Percentiles rank a stretch among this genome's conserved stretches.
These are phyloP conservation scores for Silvanus unidentatus DNA, from an alignment of 2,888 invertebrate species.

Conservation along the genomic window DNA sequence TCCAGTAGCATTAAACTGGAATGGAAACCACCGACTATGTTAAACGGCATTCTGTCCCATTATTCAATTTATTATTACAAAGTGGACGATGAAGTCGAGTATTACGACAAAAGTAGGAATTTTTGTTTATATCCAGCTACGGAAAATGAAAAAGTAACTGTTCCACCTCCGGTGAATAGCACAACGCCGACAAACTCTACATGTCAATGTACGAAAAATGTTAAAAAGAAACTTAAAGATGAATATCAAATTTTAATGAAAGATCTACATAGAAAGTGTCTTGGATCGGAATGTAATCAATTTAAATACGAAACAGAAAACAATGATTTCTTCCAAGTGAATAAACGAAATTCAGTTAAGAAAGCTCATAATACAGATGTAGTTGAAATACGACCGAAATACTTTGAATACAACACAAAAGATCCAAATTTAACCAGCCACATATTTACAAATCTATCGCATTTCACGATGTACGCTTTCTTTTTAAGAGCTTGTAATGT, in stretches of 20 bases:
- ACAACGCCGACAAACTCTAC: conserved; percentile 7
- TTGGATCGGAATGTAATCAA: conserved; percentile 7
- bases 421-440: conserved; percentile 19
- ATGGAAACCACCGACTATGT: conserved; percentile 55
- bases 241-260: too few species aligned
- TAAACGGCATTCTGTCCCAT: conserved; percentile 38
- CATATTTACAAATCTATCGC: conserved; percentile 45
- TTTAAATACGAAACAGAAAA: conserved; percentile 10
- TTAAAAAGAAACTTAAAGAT: too few species aligned
- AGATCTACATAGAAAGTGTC: not conserved
- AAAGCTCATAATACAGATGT: not conserved
- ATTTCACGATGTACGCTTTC: conserved; percentile 56
- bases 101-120: conserved; percentile 22
- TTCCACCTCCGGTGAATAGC: conserved; percentile 12
- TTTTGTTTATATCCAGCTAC: conserved; percentile 21
- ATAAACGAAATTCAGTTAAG: not conserved
- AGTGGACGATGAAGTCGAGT: conserved; percentile 6
- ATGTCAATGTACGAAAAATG: too few species aligned
- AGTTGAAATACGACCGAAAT: not conserved
- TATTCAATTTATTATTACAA: conserved; percentile 36
- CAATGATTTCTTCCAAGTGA: too few species aligned
- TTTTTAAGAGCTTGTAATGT: conserved; percentile 57
- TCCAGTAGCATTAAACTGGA: conserved; percentile 44
- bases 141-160: conserved; percentile 7
- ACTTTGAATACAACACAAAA: not conserved